These are phyloP conservation scores for Lindbergichthys nudifrons DNA, from an alignment of 2,797 vertebrate species.

Conservation along the genomic window DNA sequence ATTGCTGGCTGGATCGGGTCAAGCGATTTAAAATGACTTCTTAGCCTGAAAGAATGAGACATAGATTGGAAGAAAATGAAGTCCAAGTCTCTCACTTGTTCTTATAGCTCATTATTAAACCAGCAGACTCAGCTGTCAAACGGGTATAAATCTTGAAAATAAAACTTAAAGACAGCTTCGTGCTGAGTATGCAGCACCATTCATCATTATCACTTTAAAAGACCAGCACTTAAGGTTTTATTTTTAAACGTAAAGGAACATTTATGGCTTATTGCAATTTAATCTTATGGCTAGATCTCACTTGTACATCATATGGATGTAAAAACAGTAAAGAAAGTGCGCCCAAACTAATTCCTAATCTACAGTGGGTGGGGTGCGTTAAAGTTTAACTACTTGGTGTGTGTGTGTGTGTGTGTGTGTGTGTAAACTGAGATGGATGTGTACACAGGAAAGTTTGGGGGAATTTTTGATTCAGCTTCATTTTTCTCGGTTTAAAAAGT, in stretches of 20 bases:
- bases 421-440: slow-evolving; percentile 10
- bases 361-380: slow-evolving; percentile 4
- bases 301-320: background rate
- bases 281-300: background rate
- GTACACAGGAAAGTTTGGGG: background rate
- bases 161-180: slow-evolving; percentile 7
- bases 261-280: background rate
- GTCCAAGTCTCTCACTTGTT: background rate
- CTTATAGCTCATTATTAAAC: slow-evolving; percentile 1
- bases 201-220: background rate
- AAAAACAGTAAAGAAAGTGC: background rate
- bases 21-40: slow-evolving; percentile 27
- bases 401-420: slow-evolving; percentile 20
- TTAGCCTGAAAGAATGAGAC: background rate
- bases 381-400: slow-evolving; percentile 1
- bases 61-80: slow-evolving; percentile 8
- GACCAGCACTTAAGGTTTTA: background rate
- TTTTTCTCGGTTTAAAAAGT: slow-evolving; percentile 1
- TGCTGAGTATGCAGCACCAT: background rate
- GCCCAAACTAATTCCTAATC: background rate
- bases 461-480: background rate
- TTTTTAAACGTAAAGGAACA: background rate
- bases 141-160: slow-evolving; percentile 2
- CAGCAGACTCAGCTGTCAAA: slow-evolving; percentile 11
- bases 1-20: slow-evolving; percentile 27